Percentiles rank a stretch among this genome's conserved stretches.
Evolutionary conservation across 2,113 vertebrate species (phyloP).

Genomic region (Bungarus multicinctus): DNA sequence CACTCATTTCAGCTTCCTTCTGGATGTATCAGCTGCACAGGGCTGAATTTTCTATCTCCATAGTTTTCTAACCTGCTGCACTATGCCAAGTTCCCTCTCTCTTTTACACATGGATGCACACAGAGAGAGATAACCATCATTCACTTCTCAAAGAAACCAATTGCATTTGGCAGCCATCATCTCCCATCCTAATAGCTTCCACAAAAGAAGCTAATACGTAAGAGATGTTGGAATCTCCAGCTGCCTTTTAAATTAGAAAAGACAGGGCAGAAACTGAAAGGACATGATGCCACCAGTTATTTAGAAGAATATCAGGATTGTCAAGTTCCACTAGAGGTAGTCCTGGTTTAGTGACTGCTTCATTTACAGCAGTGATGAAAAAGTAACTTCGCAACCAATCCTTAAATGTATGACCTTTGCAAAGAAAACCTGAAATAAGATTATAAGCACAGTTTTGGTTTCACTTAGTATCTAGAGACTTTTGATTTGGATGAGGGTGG

Average conservation of each 20-base stretch:
- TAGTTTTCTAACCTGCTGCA: too few relatives aligned
- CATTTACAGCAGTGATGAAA: background rate
- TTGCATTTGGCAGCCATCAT: background rate
- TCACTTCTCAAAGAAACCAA: constrained; percentile 7
- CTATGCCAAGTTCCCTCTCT: background rate
- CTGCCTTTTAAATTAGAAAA: constrained; percentile 9
- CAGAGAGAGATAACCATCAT: background rate
- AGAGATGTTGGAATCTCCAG: background rate
- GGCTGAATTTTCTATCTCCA: background rate
- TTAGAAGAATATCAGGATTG: background rate
- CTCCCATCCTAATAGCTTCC: background rate
- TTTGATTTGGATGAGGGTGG: too few relatives aligned
- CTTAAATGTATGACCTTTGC: background rate
- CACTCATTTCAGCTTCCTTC: background rate
- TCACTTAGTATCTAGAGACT: background rate
- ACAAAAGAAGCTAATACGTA: background rate
- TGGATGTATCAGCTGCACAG: background rate
- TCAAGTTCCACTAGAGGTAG: background rate
- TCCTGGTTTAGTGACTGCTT: background rate
- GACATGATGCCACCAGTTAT: background rate
- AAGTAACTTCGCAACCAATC: background rate
- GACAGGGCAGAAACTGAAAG: background rate
- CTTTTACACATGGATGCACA: background rate
- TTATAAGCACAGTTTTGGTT: background rate
- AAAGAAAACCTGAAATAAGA: background rate